Evolutionary conservation across 2,797 vertebrate genomes (phyloP).

Genomic region (Sphaeramia orbicularis): DNA sequence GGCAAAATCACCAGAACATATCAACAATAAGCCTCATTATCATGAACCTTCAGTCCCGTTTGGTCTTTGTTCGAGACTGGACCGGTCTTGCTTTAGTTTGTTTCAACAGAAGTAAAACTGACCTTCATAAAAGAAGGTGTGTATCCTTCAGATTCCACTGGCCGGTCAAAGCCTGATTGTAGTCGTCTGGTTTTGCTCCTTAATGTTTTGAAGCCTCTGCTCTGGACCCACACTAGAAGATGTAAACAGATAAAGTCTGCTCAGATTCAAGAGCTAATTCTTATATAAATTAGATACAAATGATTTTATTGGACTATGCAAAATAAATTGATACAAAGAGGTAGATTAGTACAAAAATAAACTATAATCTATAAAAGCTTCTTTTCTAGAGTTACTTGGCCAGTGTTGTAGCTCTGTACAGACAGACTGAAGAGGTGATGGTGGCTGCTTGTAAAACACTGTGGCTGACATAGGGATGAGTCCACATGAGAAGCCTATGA

Average conservation of each 20-base stretch:
- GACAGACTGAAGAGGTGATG: slow-evolving; percentile 85
- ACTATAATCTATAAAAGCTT: not conserved
- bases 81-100: not conserved
- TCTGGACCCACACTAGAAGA: slow-evolving; percentile 87
- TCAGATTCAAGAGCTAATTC: not conserved
- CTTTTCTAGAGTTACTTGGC: slow-evolving; percentile 86
- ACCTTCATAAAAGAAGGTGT: slow-evolving; percentile 95
- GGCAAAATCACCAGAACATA: not conserved
- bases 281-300: not conserved
- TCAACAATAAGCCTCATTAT: not conserved
- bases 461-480: slow-evolving; percentile 75
- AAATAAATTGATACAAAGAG: not conserved
- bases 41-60: not conserved
- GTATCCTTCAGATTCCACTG: slow-evolving; percentile 86
- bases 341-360: not conserved
- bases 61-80: too few relatives aligned
- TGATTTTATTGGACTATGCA: not conserved
- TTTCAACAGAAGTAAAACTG: not conserved
- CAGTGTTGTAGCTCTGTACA: slow-evolving; percentile 86
- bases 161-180: slow-evolving; percentile 86
- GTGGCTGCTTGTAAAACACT: slow-evolving; percentile 82
- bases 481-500: slow-evolving; percentile 84
- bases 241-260: not conserved
- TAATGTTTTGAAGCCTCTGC: slow-evolving; percentile 95
- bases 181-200: slow-evolving; percentile 90